Percentiles rank a stretch among this genome's conserved stretches.
These are phyloP conservation scores for Drosophila hamatofila DNA, from an alignment of 2,888 invertebrate species.

Conservation along the genomic window DNA sequence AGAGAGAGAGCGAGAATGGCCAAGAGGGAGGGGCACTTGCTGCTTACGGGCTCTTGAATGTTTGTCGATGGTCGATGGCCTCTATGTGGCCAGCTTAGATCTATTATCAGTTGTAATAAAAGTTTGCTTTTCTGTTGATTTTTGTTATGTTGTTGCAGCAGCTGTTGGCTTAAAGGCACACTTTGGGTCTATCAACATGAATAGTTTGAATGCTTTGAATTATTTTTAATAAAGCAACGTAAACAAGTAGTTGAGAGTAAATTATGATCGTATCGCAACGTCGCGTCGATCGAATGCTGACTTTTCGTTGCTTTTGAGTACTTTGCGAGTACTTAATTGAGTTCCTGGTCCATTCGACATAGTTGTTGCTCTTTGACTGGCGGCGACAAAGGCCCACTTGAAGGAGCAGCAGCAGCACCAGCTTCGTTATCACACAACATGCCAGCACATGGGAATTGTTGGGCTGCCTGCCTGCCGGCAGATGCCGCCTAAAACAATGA, in stretches of 20 bases:
- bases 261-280: conserved; percentile 31
- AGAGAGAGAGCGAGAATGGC: not conserved
- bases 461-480: conserved; percentile 24
- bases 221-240: conserved; percentile 29
- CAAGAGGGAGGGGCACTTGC: not conserved
- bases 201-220: conserved; percentile 44
- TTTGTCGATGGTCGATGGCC: conserved; percentile 43
- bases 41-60: conserved; percentile 21
- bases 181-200: conserved; percentile 46
- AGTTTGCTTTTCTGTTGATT: conserved; percentile 21
- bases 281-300: not conserved
- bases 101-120: conserved; percentile 74
- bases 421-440: conserved; percentile 79
- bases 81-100: conserved; percentile 31
- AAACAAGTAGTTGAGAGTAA: conserved; percentile 54
- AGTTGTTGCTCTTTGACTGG: conserved; percentile 27
- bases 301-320: conserved; percentile 13
- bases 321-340: conserved; percentile 61
- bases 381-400: conserved; percentile 64
- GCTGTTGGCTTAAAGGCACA: conserved; percentile 27
- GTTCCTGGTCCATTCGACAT: conserved; percentile 49
- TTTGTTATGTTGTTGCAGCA: conserved; percentile 19
- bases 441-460: conserved; percentile 79
- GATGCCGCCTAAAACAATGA: conserved; percentile 69
- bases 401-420: conserved; percentile 45